A percentile compares a stretch with the other conserved stretches of the same genome.
Evolutionary conservation across 2,113 vertebrate species (phyloP).

Genomic region (Salvelinus sp.): DNA sequence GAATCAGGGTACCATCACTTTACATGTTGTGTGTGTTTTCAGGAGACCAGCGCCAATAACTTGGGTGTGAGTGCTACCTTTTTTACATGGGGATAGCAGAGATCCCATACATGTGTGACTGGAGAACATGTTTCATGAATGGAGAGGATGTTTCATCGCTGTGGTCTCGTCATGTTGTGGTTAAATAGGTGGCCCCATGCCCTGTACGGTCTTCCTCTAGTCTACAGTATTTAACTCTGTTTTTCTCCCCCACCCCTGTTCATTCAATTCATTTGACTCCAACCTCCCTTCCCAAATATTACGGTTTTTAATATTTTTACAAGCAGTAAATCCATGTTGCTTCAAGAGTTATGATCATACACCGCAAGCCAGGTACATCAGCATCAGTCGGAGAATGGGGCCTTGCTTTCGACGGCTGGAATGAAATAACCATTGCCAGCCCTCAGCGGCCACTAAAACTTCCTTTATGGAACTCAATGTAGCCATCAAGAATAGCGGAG

Average conservation of each 20-base stretch:
- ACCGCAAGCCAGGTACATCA: constrained; percentile 5
- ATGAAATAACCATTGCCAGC: constrained; percentile 30
- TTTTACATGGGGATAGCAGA: too few species aligned
- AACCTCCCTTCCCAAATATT: constrained; percentile 4
- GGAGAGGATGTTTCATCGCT: too few species aligned
- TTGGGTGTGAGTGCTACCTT: too few species aligned
- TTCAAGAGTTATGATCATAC: constrained; percentile 14
- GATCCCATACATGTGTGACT: too few species aligned
- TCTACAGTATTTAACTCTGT: background rate
- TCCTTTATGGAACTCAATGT: constrained; percentile 29
- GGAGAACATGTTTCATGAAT: too few species aligned
- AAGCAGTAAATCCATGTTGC: constrained; percentile 8
- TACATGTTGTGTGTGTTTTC: too few species aligned
- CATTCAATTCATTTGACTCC: constrained; percentile 4
- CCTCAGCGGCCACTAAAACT: constrained; percentile 37
- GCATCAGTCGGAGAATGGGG: constrained; percentile 5
- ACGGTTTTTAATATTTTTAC: constrained; percentile 7
- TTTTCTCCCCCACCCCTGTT: background rate
- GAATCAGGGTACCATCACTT: too few species aligned
- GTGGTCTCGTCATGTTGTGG: background rate
- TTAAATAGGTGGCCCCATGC: background rate
- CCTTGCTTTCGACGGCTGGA: constrained; percentile 6
- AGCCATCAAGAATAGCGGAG: constrained; percentile 14
- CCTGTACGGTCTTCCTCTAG: background rate
- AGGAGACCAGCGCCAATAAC: too few species aligned